Base-by-base conservation (phyloP, 2,888 invertebrate species). In the Diloba caeruleocephala region DNA sequence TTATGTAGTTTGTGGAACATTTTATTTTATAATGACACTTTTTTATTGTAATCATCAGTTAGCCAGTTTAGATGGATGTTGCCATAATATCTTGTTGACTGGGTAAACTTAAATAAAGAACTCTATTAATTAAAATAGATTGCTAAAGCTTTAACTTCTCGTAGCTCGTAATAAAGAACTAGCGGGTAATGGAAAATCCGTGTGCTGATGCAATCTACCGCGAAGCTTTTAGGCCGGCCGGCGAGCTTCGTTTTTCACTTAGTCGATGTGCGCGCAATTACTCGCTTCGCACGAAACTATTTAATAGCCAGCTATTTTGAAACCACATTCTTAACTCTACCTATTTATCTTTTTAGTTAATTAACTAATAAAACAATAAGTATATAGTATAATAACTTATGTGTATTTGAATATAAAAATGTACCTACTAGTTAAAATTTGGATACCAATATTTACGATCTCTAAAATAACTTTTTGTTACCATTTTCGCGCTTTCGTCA, bases 151-250 rank as follows among this genome's bases (percentile, higher is more conserved):
- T 62, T 54, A 51, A 63, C 61, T 76, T 71, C 73, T 76, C 69
- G 52, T 63, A 68, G 52, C 68, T 74, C 69, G 73, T 77, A 74
- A 78, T 78, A 81, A 82, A 82, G 78, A 84, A 84, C 80, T 79
- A 80, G 64, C 74, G 72, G 73, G 84, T 90, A 91, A 92, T 91
- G 90, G 89, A 89, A 90, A 90, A 90, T 78, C 85, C 89, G 83
- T 90, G 90, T 89, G 91, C 86, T 88, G 91, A 91, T 92, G 85
- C 88, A 89, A 92, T 92, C 90, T 86, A 83, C 80, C 80, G 81
- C 82, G 80, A 78, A 84, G 88, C 89, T 89, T 89, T 90, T 89
- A 90, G 89, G 87, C 87, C 79, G 82, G 71, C 62, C 64, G 63
- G 70, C 61, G 76, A 76, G 87, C 82, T 87, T 84, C 82, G 84